phyloP scores from a whole-genome alignment of 2,888 invertebrate species.

The Polietes domitor region DNA sequence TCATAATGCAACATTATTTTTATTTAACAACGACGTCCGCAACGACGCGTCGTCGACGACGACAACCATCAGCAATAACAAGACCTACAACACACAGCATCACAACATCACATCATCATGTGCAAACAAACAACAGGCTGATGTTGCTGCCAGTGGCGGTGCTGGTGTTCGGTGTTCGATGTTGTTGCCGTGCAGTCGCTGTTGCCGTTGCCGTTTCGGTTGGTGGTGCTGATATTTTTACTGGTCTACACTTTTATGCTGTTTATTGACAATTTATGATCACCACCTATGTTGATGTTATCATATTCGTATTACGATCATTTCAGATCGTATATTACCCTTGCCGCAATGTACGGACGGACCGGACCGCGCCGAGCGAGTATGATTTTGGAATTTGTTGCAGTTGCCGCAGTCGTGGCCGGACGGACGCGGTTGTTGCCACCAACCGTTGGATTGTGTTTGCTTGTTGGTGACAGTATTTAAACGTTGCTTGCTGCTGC shows the following conservation, averaged over 20 bases:
- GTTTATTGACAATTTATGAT: constrained; percentile 65
- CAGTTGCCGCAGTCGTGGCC: neutral
- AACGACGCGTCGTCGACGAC: neutral
- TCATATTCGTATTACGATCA: constrained; percentile 67
- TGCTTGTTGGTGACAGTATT: constrained; percentile 45
- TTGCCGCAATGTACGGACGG: neutral
- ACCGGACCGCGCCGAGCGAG: neutral
- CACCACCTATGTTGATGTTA: constrained; percentile 66
- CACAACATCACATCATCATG: neutral
- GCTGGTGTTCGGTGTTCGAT: constrained; percentile 35
- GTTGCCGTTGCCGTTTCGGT: constrained; percentile 21
- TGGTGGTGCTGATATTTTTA: constrained; percentile 37
- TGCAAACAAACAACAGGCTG: constrained; percentile 17
- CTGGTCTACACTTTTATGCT: constrained; percentile 58
- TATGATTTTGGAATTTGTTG: constrained; percentile 44
- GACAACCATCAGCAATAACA: constrained; percentile 9
- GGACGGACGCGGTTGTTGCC: constrained; percentile 23
- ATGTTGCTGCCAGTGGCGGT: constrained; percentile 8
- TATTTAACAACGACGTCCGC: neutral
- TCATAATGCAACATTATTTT: constrained; percentile 65
- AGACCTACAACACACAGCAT: constrained; percentile 23
- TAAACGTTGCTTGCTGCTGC: constrained; percentile 41
- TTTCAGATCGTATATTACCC: constrained; percentile 63
- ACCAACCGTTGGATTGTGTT: constrained; percentile 47
- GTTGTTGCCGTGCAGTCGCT: constrained; percentile 10